phyloP scores from a whole-genome alignment of 2,113 vertebrate genomes.

The Ovibos moschatus region DNA sequence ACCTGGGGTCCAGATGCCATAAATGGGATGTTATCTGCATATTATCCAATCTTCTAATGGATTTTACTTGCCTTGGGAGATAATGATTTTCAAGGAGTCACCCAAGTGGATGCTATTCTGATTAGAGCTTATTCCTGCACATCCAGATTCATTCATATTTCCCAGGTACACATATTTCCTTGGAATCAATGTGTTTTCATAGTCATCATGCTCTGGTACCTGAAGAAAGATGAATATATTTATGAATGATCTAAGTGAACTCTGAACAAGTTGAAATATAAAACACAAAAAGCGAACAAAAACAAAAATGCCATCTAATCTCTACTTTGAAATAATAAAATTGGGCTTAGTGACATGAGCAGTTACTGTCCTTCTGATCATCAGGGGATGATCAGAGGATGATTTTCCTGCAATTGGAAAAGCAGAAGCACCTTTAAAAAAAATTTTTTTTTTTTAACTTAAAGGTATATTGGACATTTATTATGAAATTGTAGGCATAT shows the following conservation, averaged over 20 bases:
- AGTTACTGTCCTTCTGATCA: not conserved
- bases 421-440: not conserved
- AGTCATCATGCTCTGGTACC: not conserved
- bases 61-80: not conserved
- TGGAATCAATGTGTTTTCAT: not conserved
- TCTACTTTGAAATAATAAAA: not conserved
- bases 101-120: not conserved
- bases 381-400: not conserved
- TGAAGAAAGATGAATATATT: not conserved
- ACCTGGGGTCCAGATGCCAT: not conserved
- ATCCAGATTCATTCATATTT: not conserved
- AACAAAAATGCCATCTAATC: not conserved
- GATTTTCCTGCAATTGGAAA: not conserved
- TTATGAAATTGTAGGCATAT: not conserved
- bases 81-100: not conserved
- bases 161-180: not conserved
- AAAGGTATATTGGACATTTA: not conserved
- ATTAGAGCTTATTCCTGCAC: not conserved
- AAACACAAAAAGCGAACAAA: not conserved
- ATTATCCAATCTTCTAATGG: too few relatives aligned
- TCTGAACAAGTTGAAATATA: not conserved
- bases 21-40: not conserved
- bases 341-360: rapidly evolving
- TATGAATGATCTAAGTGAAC: not conserved
- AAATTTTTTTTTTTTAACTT: not conserved